Evolutionary conservation across 2,113 vertebrate species (phyloP).

Genomic region (Scolopax mira): DNA sequence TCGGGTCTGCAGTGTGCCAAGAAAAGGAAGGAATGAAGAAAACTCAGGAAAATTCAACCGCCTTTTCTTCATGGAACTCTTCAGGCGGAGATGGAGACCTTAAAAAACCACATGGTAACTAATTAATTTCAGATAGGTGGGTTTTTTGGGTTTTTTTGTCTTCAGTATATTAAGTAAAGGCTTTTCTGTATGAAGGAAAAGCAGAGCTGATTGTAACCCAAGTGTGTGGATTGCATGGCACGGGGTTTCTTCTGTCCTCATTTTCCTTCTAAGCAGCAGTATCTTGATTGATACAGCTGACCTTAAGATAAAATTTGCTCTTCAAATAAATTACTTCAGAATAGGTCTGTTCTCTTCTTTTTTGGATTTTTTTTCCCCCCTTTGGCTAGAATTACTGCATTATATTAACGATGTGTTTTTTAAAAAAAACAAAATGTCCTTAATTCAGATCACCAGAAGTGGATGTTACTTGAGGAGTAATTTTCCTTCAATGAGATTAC

Average conservation of each 20-base stretch:
- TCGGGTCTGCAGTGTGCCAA: conserved; percentile 78
- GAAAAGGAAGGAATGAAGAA: conserved; percentile 71
- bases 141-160: not conserved
- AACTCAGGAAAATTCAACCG: not conserved
- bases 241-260: not conserved
- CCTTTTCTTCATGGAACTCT: not conserved
- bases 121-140: not conserved
- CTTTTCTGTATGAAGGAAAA: not conserved
- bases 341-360: not conserved
- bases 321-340: conserved; percentile 17
- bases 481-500: not conserved
- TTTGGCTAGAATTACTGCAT: not conserved
- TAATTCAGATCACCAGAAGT: not conserved
- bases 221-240: not conserved
- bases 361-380: not conserved
- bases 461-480: not conserved
- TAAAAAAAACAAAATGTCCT: not conserved
- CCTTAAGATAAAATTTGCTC: conserved; percentile 20
- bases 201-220: not conserved
- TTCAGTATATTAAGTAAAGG: not conserved
- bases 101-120: not conserved
- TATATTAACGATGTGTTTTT: not conserved
- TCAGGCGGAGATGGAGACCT: not conserved
- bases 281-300: not conserved
- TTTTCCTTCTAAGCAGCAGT: not conserved